Base-by-base conservation (phyloP, 2,797 vertebrate species). In the Aythya fuligula region DNA sequence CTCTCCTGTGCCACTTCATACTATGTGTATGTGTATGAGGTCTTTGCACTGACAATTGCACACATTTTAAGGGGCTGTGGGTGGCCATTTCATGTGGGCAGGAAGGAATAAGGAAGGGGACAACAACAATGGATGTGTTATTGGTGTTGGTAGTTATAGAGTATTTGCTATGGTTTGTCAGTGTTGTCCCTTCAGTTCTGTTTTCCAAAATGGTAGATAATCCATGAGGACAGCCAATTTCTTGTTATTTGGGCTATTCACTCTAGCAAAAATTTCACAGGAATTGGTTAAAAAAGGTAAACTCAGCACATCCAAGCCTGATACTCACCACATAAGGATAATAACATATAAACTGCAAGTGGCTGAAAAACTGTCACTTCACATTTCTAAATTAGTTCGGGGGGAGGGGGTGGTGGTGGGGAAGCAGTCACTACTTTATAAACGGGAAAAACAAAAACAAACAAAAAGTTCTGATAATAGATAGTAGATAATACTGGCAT, bases 51-150 rank as follows among this genome's bases (percentile, higher is more conserved):
- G 47, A 79, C 75, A 71, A 71, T 22, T 41, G 2, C 1, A 8
- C 8, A 9, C 6, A 4, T 51, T 58, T 13, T 9, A 49, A 70
- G 20, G 16, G 16, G 2, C 14, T 66, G 30, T 53, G 12, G 3
- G 3, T 71, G 18, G 2, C n/a, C 20, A 10, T 8, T 32, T 1
- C 8, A 3, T 14, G 3, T 41, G 38, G 22, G 57, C 4, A 19
- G 8, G 11, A 3, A 65, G 11, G n/a, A 75, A 74, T 24, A 9
- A 85, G 22, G 32, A 89, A 51, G 9, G 84, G 24, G 14, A 43
- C 6, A 30, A 2, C 24, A 64, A 19, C 9, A 58, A 5, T 13
- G 2, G 19, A 18, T 64, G 1, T 28, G 71, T 4, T 77, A 79
- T 71, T 39, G 32, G 24, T 0, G 0, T 5, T 53, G 13, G 2